phyloP scores from a whole-genome alignment of 2,113 vertebrate genomes.

The Gambusia affinis region DNA sequence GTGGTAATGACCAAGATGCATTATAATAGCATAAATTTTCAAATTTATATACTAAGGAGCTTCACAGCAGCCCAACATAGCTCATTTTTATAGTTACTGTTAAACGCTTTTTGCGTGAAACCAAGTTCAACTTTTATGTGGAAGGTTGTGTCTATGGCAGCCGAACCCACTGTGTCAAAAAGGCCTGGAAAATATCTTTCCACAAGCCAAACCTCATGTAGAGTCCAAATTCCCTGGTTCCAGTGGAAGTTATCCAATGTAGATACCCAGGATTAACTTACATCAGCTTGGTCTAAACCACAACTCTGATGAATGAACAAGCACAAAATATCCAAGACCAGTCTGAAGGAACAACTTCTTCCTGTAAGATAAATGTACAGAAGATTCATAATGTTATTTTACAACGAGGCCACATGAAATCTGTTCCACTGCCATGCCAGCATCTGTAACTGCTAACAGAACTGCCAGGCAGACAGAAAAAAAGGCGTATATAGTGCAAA shows the following conservation, averaged over 20 bases:
- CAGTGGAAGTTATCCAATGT: conserved; percentile 1
- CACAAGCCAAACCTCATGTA: conserved; percentile 44
- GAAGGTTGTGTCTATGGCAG: conserved; percentile 39
- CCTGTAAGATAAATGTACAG: conserved; percentile 14
- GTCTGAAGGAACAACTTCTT: background rate
- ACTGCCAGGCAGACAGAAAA: conserved; percentile 54
- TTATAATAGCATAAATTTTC: conserved; percentile 20
- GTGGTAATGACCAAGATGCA: conserved; percentile 24
- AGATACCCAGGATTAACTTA: conserved; percentile 20
- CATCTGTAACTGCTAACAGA: conserved; percentile 53
- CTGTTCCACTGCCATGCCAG: conserved; percentile 20
- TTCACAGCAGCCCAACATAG: conserved; percentile 35
- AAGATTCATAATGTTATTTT: conserved; percentile 23
- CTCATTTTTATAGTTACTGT: conserved; percentile 35
- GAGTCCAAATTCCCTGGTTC: conserved; percentile 11
- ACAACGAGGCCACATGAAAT: conserved; percentile 30
- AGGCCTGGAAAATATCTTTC: conserved; percentile 42
- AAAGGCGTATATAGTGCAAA: conserved; percentile 47
- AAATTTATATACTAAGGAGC: conserved; percentile 39
- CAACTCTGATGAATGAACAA: conserved; percentile 37
- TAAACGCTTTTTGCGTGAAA: conserved; percentile 43
- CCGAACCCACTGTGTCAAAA: conserved; percentile 29
- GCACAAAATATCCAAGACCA: conserved; percentile 17
- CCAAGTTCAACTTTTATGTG: conserved; percentile 38
- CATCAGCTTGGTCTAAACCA: conserved; percentile 10